These are phyloP conservation scores for Meloidogyne exigua DNA, from an alignment of 1,140 invertebrate genomes.

Conservation along the genomic window DNA sequence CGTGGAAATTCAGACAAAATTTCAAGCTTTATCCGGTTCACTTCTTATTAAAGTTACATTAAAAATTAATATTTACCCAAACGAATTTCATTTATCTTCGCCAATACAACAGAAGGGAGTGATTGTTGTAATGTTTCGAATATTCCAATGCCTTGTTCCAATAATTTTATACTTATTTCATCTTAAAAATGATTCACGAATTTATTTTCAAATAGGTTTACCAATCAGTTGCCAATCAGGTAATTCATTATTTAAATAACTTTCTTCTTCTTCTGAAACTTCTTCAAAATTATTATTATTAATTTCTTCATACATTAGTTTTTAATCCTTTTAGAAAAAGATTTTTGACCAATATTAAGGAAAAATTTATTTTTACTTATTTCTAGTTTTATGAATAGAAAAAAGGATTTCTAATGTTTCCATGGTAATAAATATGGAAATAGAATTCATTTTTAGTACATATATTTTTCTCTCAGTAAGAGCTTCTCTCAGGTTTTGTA, in stretches of 20 bases:
- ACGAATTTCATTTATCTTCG: constrained; percentile 30
- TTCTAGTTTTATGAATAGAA: not conserved
- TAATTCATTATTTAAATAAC: not conserved
- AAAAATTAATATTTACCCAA: too few species aligned
- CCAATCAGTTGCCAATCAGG: constrained; percentile 31
- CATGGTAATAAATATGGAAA: not conserved
- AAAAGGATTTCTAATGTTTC: not conserved
- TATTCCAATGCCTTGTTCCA: constrained; percentile 27
- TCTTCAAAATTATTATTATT: not conserved
- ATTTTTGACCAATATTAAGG: too few species aligned
- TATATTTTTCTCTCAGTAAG: too few species aligned
- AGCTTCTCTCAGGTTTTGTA: too few species aligned
- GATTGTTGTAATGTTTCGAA: constrained; percentile 31
- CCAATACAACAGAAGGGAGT: constrained; percentile 33
- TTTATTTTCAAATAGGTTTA: not conserved
- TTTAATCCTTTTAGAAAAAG: not conserved
- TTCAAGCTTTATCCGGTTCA: too few species aligned
- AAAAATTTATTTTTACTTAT: not conserved
- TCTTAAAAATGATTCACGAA: not conserved
- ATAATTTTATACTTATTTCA: constrained; percentile 18
- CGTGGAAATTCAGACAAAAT: too few species aligned
- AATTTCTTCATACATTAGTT: not conserved
- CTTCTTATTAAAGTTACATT: too few species aligned
- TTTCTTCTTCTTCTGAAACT: not conserved
- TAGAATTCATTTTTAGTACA: too few species aligned